These are phyloP conservation scores for Orius insidiosus DNA, from an alignment of 1,140 invertebrate genomes.

Conservation along the genomic window DNA sequence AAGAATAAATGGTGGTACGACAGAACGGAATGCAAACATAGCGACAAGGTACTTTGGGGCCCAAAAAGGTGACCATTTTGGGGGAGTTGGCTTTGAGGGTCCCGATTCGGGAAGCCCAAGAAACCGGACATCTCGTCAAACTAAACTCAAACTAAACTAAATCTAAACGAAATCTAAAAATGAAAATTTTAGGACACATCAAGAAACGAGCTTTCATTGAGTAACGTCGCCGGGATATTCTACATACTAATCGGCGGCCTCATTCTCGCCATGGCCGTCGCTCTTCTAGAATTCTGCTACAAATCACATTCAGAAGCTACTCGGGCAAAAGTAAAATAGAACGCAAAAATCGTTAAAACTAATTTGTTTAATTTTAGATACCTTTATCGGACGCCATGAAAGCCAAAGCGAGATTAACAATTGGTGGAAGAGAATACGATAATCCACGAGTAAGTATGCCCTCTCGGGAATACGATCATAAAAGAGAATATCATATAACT, in stretches of 20 bases:
- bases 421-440: slow-evolving; percentile 55
- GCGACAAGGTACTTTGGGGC: slow-evolving; percentile 51
- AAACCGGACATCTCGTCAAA: too few species aligned
- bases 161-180: too few species aligned
- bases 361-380: slow-evolving; percentile 30
- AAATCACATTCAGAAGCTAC: slow-evolving; percentile 66
- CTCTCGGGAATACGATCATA: slow-evolving; percentile 9
- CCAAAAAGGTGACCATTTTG: too few species aligned
- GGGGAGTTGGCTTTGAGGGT: too few species aligned
- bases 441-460: slow-evolving; percentile 41
- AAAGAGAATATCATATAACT: slow-evolving; percentile 10
- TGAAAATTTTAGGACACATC: slow-evolving; percentile 69
- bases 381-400: slow-evolving; percentile 72
- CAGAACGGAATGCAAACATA: slow-evolving; percentile 54
- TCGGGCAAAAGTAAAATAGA: slow-evolving; percentile 48
- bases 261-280: slow-evolving; percentile 71
- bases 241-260: slow-evolving; percentile 93
- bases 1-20: slow-evolving; percentile 91
- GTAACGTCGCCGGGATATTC: slow-evolving; percentile 96
- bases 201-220: slow-evolving; percentile 78
- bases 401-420: slow-evolving; percentile 66
- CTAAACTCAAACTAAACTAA: too few species aligned
- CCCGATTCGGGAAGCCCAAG: too few species aligned
- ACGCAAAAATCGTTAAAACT: not conserved
- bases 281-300: slow-evolving; percentile 82